These are phyloP conservation scores for Rhagophthalmus giganteus DNA, from an alignment of 2,888 invertebrate genomes.

Conservation along the genomic window DNA sequence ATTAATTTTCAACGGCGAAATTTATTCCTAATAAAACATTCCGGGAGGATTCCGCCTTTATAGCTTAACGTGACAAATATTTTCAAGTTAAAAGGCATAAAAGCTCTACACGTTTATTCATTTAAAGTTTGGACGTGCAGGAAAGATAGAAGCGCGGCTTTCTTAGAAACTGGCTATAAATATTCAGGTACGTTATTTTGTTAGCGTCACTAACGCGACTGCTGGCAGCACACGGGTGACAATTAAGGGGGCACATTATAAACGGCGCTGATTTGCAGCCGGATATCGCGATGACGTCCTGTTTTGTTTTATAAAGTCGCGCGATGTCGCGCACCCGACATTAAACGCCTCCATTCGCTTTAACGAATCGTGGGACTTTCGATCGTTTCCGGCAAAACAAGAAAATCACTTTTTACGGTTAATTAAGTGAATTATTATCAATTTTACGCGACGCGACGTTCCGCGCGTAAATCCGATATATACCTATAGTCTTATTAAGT, in stretches of 20 bases:
- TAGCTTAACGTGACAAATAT: background rate
- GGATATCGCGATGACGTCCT: conserved; percentile 32
- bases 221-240: conserved; percentile 14
- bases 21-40: background rate
- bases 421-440: too few relatives aligned
- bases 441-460: too few relatives aligned
- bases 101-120: conserved; percentile 12
- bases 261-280: conserved; percentile 24
- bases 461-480: too few relatives aligned
- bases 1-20: too few relatives aligned
- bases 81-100: conserved; percentile 7
- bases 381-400: background rate
- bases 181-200: conserved; percentile 13
- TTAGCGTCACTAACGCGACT: conserved; percentile 1
- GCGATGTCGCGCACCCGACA: conserved; percentile 8
- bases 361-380: background rate
- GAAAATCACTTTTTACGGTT: background rate
- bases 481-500: too few relatives aligned
- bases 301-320: conserved; percentile 15
- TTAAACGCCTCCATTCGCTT: conserved; percentile 9
- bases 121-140: conserved; percentile 11
- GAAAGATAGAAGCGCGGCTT: conserved; percentile 9
- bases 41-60: background rate
- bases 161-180: conserved; percentile 13
- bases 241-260: conserved; percentile 25